Percentiles rank a stretch among this genome's conserved stretches.
Evolutionary conservation across 2,888 invertebrate genomes (phyloP).

Genomic region (Scotopteryx bipunctaria): DNA sequence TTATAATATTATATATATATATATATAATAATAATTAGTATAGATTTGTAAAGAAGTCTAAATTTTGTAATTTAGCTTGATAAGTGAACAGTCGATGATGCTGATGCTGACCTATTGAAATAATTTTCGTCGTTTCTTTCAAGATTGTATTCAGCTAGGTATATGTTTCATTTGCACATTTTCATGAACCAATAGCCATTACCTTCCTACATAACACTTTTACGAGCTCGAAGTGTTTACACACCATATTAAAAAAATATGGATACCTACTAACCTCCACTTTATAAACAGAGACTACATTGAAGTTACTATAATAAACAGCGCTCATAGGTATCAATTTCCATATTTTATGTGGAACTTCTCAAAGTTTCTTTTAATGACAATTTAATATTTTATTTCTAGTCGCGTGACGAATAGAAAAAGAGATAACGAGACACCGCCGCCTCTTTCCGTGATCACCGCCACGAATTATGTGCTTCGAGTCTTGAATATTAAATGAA

Average conservation of each 20-base stretch:
- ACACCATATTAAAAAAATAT: too few species aligned
- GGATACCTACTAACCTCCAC: slow-evolving; percentile 26
- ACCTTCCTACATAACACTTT: slow-evolving; percentile 12
- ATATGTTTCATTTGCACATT: background rate
- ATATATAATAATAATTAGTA: too few species aligned
- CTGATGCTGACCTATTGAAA: too few species aligned
- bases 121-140: background rate
- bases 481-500: slow-evolving; percentile 70
- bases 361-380: slow-evolving; percentile 54
- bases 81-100: too few species aligned
- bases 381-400: slow-evolving; percentile 59
- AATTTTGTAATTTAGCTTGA: too few species aligned
- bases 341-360: slow-evolving; percentile 47
- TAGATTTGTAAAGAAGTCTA: too few species aligned
- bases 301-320: slow-evolving; percentile 47
- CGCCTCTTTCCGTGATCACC: slow-evolving; percentile 67
- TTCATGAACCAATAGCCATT: slow-evolving; percentile 8
- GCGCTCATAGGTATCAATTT: slow-evolving; percentile 43
- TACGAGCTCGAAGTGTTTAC: slow-evolving; percentile 19
- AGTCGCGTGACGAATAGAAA: slow-evolving; percentile 66
- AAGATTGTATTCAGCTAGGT: background rate
- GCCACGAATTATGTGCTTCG: slow-evolving; percentile 70
- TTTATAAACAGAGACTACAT: slow-evolving; percentile 38
- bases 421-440: slow-evolving; percentile 66
- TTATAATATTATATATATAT: too few species aligned